Conservation (phyloP, 1,140 invertebrate genomes). For the Drosophila nannoptera region DNA sequence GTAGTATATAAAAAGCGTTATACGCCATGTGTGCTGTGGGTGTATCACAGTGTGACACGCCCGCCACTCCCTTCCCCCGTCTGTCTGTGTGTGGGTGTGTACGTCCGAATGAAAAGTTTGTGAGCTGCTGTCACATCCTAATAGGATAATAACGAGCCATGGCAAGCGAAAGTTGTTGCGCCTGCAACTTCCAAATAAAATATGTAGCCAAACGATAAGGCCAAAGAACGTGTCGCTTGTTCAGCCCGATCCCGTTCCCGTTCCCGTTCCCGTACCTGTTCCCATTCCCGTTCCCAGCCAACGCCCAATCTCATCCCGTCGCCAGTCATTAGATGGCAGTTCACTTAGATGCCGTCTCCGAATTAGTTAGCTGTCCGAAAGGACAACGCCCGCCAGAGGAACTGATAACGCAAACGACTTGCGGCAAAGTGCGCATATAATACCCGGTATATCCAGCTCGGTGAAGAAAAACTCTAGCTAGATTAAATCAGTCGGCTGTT, state of each 20-base stretch:
- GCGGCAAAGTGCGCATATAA: constrained; percentile 63
- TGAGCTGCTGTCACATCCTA: constrained; percentile 73
- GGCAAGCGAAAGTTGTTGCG: constrained; percentile 72
- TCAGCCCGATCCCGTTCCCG: not conserved
- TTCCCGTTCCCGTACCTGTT: too few relatives aligned
- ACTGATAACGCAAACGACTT: constrained; percentile 70
- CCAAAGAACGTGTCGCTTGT: constrained; percentile 66
- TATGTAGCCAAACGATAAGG: constrained; percentile 70
- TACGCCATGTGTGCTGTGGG: constrained; percentile 63
- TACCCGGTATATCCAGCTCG: constrained; percentile 39
- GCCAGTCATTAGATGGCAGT: constrained; percentile 41
- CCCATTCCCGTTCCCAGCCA: not conserved
- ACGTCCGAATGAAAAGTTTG: constrained; percentile 66
- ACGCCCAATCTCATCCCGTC: not conserved
- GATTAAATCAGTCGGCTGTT: not conserved
- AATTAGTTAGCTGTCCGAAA: constrained; percentile 39
- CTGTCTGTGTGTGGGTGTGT: constrained; percentile 26
- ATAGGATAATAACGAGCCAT: constrained; percentile 75
- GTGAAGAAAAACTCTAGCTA: not conserved
- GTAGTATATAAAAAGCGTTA: constrained; percentile 73
- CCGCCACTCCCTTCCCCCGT: not conserved
- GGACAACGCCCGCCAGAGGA: constrained; percentile 47
- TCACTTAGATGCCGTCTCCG: constrained; percentile 32
- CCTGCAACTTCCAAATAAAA: constrained; percentile 62
- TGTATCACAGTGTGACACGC: constrained; percentile 16